Percentiles rank a stretch among this genome's conserved stretches.
These are phyloP conservation scores for Aphodius granarius DNA, from an alignment of 2,888 invertebrate species.

Conservation along the genomic window DNA sequence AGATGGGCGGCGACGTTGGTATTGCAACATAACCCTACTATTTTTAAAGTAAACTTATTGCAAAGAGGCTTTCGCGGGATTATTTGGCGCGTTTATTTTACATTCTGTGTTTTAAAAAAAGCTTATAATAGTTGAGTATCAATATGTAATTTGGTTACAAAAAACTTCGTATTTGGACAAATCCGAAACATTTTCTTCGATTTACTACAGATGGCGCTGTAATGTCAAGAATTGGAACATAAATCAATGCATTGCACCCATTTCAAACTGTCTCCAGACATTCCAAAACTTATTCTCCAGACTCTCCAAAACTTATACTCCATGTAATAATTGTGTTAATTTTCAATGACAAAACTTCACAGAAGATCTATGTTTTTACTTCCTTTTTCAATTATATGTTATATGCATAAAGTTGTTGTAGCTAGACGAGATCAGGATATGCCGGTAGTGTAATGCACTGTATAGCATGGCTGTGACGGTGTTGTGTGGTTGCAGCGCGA, in stretches of 20 bases:
- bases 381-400: not conserved
- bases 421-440: slow-evolving; percentile 39
- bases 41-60: too few species aligned
- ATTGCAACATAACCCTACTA: too few species aligned
- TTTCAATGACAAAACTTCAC: not conserved
- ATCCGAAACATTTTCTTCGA: too few species aligned
- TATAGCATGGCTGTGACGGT: slow-evolving; percentile 52
- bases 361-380: not conserved
- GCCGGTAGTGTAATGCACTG: slow-evolving; percentile 33
- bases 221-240: not conserved
- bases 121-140: too few species aligned
- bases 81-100: too few species aligned
- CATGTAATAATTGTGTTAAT: too few species aligned
- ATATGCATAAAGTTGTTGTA: not conserved
- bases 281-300: not conserved
- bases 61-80: too few species aligned
- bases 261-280: not conserved
- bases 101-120: too few species aligned
- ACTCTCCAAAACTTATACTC: not conserved
- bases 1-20: too few species aligned
- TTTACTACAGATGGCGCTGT: slow-evolving; percentile 2
- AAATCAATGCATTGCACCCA: not conserved
- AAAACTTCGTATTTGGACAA: too few species aligned
- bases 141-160: too few species aligned
- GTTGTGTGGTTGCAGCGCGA: slow-evolving; percentile 79